Base-by-base conservation (phyloP, 2,113 vertebrate species). In the Alethe castanea region DNA sequence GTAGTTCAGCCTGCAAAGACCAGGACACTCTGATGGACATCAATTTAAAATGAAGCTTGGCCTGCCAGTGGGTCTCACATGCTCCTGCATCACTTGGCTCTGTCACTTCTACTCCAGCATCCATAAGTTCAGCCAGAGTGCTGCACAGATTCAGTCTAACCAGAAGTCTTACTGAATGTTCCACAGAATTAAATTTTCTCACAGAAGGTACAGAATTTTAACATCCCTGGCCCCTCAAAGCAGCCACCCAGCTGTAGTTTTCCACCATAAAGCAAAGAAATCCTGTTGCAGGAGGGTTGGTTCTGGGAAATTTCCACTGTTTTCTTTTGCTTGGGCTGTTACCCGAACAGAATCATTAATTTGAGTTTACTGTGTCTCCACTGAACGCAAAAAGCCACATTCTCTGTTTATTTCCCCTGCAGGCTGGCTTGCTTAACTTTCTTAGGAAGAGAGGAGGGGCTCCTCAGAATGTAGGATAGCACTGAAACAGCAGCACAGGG, bases 401-500 rank as follows among this genome's bases (percentile, higher is more conserved):
- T 61, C 31, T 47, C 66, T 47, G 38, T 88, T 95, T 94, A 93
- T 95, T 92, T 93, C 53, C 88, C 91, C 56, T 47, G 42, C 42
- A 88, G 91, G 81, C 81, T 90, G 70, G 50, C 78, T 85, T 89
- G 78, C 64, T 92, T 84, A 50, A 83, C 60, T 84, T 81, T 87
- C 76, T 79, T 38, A 79, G 57, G 53, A 85, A 79, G 64, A 79
- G 24, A 73, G 24, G 26, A 77, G 24, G 24, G 35, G 38, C 59
- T 90, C 33, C 70, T 72, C 23, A 35, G 54, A 61, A 88, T 24
- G 48, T 6, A 16, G 56, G 42, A 23, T 64, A 76, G 48, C 61
- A 81, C 44, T 59, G 72, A 25, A 56, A 95, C 18, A 86, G 88
- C 67, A 92, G 60, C 65, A 80, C 76, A 3, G 61, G 53, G n/a